Evolutionary conservation across 2,113 vertebrate species (phyloP).

Genomic region (Ahaetulla prasina): DNA sequence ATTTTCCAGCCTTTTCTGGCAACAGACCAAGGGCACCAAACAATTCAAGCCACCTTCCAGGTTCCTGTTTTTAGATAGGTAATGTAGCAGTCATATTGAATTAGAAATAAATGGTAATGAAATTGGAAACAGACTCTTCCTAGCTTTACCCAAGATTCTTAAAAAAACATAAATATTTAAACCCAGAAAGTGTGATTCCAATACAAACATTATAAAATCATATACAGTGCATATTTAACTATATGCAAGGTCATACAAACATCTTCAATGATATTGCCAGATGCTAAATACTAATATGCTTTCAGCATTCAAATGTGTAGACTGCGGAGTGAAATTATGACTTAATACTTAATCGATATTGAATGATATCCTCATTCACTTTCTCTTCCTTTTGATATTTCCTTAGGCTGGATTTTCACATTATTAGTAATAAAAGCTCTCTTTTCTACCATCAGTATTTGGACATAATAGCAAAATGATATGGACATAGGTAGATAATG

Average conservation of each 20-base stretch:
- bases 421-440: background rate
- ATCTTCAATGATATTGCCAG: constrained; percentile 72
- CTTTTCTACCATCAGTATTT: background rate
- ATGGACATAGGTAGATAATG: background rate
- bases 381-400: background rate
- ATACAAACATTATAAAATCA: constrained; percentile 80
- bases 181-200: constrained; percentile 74
- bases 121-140: constrained; percentile 75
- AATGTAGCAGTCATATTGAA: constrained; percentile 73
- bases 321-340: constrained; percentile 42
- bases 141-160: constrained; percentile 69
- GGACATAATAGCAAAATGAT: background rate
- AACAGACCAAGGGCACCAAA: constrained; percentile 66
- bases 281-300: constrained; percentile 70
- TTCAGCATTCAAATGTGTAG: constrained; percentile 56
- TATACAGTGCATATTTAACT: constrained; percentile 71
- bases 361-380: constrained; percentile 39
- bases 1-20: constrained; percentile 69
- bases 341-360: constrained; percentile 45
- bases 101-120: constrained; percentile 73
- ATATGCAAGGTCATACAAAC: constrained; percentile 59
- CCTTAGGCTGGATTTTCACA: background rate
- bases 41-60: constrained; percentile 66
- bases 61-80: constrained; percentile 73
- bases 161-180: constrained; percentile 68